phyloP scores from a whole-genome alignment of 2,888 invertebrate species.

The Chirona hameri region DNA sequence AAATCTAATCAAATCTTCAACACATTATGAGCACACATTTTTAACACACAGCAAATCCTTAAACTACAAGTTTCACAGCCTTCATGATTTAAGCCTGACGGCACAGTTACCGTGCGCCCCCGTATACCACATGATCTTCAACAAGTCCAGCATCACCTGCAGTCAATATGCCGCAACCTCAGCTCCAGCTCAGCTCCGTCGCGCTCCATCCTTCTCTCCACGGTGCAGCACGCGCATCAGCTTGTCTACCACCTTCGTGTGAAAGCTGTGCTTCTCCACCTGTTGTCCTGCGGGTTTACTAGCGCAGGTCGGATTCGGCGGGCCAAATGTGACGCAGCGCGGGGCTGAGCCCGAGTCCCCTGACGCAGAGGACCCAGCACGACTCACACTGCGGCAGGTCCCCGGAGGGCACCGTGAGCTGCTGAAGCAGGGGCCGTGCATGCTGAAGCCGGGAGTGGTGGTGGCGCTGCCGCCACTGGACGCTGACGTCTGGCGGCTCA shows the following conservation, averaged over 20 bases:
- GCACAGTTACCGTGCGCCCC: no score
- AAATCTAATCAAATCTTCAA: no score
- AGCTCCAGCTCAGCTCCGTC: not conserved
- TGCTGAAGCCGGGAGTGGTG: no score
- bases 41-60: no score
- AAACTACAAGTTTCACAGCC: no score
- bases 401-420: not conserved
- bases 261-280: not conserved
- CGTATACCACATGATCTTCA: no score
- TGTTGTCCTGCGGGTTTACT: no score
- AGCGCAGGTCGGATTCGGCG: not conserved
- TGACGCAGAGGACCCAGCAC: not conserved
- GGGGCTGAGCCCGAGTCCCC: not conserved
- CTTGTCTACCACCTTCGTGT: constrained; percentile 4
- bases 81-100: no score
- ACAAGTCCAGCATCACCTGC: no score
- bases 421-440: not conserved
- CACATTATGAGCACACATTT: no score
- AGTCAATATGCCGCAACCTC: not conserved
- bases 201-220: not conserved
- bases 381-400: not conserved
- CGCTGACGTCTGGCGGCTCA: not conserved
- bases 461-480: not conserved
- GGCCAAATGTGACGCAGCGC: constrained; percentile 12
- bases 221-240: not conserved